A percentile compares a stretch with the other conserved stretches of the same genome.
phyloP scores from a whole-genome alignment of 2,888 invertebrate genomes.

The Conistra vaccinii region DNA sequence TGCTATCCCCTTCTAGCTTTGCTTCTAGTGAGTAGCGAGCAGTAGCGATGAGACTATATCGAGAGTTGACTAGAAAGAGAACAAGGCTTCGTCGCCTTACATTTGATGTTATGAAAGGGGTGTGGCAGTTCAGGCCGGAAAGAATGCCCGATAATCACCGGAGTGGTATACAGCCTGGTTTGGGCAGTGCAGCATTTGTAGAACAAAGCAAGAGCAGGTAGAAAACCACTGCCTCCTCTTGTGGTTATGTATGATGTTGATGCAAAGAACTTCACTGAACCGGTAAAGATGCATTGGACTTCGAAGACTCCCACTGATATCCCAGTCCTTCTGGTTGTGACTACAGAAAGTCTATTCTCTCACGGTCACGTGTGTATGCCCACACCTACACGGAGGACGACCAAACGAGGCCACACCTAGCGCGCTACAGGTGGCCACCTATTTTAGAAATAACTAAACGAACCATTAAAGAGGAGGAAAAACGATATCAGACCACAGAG shows the following conservation, averaged over 20 bases:
- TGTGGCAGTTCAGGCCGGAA: neutral
- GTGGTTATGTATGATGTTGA: neutral
- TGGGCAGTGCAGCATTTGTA: neutral
- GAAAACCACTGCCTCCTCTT: no score
- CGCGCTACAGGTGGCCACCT: conserved; percentile 51
- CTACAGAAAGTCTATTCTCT: no score
- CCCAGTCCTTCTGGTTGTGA: neutral
- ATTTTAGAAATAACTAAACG: conserved; percentile 44
- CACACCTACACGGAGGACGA: conserved; percentile 20
- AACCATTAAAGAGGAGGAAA: neutral
- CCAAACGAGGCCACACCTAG: conserved; percentile 38
- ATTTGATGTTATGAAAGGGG: neutral
- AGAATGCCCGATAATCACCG: neutral
- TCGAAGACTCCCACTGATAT: neutral
- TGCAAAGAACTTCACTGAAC: neutral
- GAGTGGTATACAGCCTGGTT: neutral
- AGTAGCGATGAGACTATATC: neutral
- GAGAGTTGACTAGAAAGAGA: neutral
- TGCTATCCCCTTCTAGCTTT: neutral
- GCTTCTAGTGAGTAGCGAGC: neutral
- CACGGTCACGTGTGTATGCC: neutral
- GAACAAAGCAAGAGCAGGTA: neutral
- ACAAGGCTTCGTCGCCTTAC: neutral
- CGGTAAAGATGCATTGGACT: neutral
- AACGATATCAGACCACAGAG: neutral